Conservation (phyloP, 2,797 vertebrate species). For the Muraenolepis orangiensis region DNA sequence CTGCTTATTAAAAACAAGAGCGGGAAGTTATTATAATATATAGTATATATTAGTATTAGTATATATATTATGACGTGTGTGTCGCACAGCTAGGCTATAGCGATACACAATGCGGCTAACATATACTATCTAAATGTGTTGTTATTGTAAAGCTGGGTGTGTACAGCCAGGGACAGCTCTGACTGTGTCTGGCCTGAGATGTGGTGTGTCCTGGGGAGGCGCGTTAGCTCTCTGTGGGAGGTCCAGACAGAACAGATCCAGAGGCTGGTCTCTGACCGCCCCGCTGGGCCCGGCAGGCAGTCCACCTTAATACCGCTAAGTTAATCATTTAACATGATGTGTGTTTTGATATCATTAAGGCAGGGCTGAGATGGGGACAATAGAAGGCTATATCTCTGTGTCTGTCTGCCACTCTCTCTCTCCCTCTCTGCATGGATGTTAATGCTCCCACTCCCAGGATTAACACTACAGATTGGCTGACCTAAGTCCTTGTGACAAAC, state of each 20-base stretch:
- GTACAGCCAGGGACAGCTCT: neutral
- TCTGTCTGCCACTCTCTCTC: no score
- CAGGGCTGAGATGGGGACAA: no score
- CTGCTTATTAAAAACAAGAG: no score
- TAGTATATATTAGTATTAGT: no score
- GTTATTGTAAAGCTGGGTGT: neutral
- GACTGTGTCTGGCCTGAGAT: neutral
- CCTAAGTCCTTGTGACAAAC: neutral
- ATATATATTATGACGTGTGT: no score
- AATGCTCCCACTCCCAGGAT: neutral
- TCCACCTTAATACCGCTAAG: neutral
- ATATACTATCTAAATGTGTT: neutral
- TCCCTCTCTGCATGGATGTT: neutral
- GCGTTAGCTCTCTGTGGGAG: neutral
- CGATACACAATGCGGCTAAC: neutral
- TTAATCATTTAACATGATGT: neutral
- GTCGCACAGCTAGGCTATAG: neutral
- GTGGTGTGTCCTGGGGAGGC: neutral
- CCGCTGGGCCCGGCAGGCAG: neutral
- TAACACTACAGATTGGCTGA: neutral
- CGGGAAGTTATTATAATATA: no score
- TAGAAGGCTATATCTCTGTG: no score
- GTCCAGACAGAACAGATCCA: constrained; percentile 31
- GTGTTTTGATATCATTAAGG: neutral
- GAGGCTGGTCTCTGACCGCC: constrained; percentile 5